phyloP scores from a whole-genome alignment of 2,888 invertebrate genomes.

The Imbricaverruca yamaguchii region DNA sequence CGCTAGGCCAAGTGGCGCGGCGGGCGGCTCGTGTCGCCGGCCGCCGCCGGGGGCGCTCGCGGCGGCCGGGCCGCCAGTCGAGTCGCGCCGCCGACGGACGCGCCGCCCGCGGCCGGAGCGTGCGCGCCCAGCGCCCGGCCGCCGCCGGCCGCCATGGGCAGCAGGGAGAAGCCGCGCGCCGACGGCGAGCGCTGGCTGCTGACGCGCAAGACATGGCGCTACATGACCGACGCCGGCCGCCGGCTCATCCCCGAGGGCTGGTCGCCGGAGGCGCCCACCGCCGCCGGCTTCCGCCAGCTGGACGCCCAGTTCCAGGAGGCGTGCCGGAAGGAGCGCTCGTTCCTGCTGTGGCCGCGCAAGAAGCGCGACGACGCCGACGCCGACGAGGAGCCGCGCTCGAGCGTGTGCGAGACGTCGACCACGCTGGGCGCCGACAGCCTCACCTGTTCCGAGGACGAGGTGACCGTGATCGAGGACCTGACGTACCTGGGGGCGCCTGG shows the following conservation, averaged over 20 bases:
- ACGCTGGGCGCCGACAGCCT: constrained; percentile 26
- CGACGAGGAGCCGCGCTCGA: constrained; percentile 21
- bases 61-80: too few species aligned
- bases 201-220: constrained; percentile 81
- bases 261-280: constrained; percentile 27
- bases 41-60: neutral
- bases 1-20: constrained; percentile 21
- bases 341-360: constrained; percentile 60
- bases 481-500: neutral
- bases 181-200: constrained; percentile 68
- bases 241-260: constrained; percentile 72
- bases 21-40: neutral
- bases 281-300: constrained; percentile 27
- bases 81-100: neutral
- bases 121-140: neutral
- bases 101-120: neutral
- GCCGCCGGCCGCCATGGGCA: neutral
- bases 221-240: constrained; percentile 85
- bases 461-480: constrained; percentile 27
- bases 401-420: constrained; percentile 22
- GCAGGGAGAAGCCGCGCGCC: constrained; percentile 14
- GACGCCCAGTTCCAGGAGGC: constrained; percentile 79
- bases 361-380: constrained; percentile 26
- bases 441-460: constrained; percentile 33
- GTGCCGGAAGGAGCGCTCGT: constrained; percentile 66